Evolutionary conservation across 2,113 vertebrate species (phyloP), one percentile per base, ranked within the genome.

Genomic region (Brachypodius melanocephalos): DNA sequence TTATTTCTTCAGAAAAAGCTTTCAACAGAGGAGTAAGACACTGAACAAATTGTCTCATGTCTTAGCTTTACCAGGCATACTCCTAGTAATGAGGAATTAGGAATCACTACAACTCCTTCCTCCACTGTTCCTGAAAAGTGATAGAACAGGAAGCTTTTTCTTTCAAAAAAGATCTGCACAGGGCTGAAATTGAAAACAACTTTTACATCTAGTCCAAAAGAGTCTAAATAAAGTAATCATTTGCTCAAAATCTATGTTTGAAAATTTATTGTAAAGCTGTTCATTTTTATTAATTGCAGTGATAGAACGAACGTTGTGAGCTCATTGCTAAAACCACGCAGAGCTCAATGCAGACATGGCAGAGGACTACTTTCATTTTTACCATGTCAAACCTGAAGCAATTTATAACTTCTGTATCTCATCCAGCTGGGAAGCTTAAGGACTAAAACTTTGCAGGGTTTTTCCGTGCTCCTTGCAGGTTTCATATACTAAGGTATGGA

Each of bases 391-490:
- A 62, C 9, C 5, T 76, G 45, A 79, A 82, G 45, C 8, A 52
- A 42, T 8, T 38, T 61, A 9, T 26, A 49, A 62, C 15, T 58
- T 76, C 63, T 68, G 40, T 66, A 40, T 31, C 17, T 83, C 43
- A 19, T 46, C 88, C 40, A 76, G 8, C 54, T 73, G 17, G 24
- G 63, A 86, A 73, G 36, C 17, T 80, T n/a, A 79, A 76, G 7
- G 24, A n/a, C 19, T 54, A 58, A 75, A 81, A 76, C 11, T 86
- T 75, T 1, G 2, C 12, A 40, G 66, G 52, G 66, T 12, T 67
- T 46, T 38, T 74, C 42, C 28, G 36, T 0, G 0, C 18, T 85
- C 22, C 15, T 85, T 38, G 26, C 8, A 15, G 36, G 48, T 58
- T 88, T 84, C 36, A 17, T 38, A 21, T 3, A 19, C 15, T 24